phyloP scores from a whole-genome alignment of 2,113 vertebrate species.

The Laticauda colubrina region DNA sequence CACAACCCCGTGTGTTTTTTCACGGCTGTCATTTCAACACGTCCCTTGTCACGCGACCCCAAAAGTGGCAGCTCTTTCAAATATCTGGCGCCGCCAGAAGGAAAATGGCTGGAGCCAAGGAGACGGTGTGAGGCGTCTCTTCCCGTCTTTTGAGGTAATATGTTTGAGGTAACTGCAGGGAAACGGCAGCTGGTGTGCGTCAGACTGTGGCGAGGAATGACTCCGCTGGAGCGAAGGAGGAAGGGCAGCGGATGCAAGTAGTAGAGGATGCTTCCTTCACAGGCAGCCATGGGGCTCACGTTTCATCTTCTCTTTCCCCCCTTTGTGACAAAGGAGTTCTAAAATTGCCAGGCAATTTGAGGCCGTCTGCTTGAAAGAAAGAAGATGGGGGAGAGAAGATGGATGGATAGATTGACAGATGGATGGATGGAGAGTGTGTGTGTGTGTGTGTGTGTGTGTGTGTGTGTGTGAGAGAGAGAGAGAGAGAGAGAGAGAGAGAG shows the following conservation, averaged over 20 bases:
- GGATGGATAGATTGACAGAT: not conserved
- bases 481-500: too few species aligned
- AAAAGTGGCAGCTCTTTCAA: not conserved
- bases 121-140: not conserved
- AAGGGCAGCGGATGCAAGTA: not conserved
- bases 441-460: too few species aligned
- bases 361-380: not conserved
- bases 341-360: not conserved
- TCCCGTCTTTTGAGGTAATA: not conserved
- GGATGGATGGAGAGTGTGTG: too few species aligned
- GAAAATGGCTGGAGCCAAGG: not conserved
- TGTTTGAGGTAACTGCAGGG: slow-evolving; percentile 15
- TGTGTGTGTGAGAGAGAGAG: too few species aligned
- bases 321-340: not conserved
- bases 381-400: not conserved
- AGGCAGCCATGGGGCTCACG: not conserved
- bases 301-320: not conserved
- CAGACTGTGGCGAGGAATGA: not conserved
- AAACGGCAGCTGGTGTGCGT: not conserved
- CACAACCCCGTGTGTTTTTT: not conserved
- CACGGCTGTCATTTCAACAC: not conserved
- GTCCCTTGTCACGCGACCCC: not conserved
- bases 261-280: not conserved
- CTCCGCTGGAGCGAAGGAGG: not conserved
- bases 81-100: not conserved